Evolutionary conservation across 2,113 vertebrate genomes (phyloP).

Genomic region (Rhinoderma darwinii): DNA sequence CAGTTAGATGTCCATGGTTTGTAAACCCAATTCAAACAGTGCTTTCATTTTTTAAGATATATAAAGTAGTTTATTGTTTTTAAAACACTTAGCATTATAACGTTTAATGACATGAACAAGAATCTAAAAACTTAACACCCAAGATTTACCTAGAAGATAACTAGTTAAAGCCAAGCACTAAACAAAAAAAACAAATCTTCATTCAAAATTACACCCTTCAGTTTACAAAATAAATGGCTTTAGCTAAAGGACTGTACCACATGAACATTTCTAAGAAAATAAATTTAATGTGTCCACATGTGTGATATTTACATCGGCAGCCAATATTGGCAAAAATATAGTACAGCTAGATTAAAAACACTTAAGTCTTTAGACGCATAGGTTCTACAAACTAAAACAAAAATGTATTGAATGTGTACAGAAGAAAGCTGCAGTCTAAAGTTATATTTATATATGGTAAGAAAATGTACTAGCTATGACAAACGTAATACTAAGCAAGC

Average conservation of each 20-base stretch:
- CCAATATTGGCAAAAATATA: constrained; percentile 16
- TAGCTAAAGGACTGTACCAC: constrained; percentile 28
- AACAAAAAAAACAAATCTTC: constrained; percentile 9
- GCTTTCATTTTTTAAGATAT: not conserved
- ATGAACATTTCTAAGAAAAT: constrained; percentile 42
- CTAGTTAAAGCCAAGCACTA: not conserved
- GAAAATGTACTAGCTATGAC: not conserved
- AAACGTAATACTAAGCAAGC: not conserved
- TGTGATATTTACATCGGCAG: constrained; percentile 46
- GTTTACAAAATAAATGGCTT: constrained; percentile 19
- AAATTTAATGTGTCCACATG: not conserved
- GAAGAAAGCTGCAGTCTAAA: not conserved
- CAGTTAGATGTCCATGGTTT: not conserved
- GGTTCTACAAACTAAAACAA: not conserved
- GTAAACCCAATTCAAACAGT: constrained; percentile 43
- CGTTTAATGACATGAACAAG: constrained; percentile 23
- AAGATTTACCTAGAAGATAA: constrained; percentile 28
- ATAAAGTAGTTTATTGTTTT: constrained; percentile 42
- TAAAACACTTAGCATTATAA: constrained; percentile 37
- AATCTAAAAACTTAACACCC: constrained; percentile 37
- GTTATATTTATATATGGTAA: not conserved
- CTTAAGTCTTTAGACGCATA: not conserved
- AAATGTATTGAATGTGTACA: not conserved
- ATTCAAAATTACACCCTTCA: constrained; percentile 17
- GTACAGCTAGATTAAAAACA: not conserved